Percentiles rank a stretch among this genome's conserved stretches.
phyloP scores from a whole-genome alignment of 2,797 vertebrate species.

The Paratrypauchen microcephalus region DNA sequence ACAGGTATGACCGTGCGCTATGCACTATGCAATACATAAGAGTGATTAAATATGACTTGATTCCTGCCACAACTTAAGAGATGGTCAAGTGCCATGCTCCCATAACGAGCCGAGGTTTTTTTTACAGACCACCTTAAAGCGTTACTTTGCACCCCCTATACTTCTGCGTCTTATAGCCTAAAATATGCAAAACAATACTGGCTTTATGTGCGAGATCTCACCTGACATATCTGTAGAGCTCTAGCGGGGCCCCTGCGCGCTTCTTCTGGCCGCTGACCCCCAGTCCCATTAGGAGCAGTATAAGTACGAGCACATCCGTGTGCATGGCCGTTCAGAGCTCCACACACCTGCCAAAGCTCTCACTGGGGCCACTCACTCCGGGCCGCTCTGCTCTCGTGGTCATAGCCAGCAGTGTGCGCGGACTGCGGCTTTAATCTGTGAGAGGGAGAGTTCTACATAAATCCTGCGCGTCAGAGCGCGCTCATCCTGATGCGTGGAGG shows the following conservation, averaged over 20 bases:
- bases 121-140: neutral
- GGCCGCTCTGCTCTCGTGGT: slow-evolving; percentile 69
- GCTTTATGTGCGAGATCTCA: slow-evolving; percentile 35
- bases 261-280: slow-evolving; percentile 69
- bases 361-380: slow-evolving; percentile 54
- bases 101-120: neutral
- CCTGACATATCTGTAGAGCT: slow-evolving; percentile 82
- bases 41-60: neutral
- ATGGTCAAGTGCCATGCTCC: neutral
- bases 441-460: slow-evolving; percentile 83
- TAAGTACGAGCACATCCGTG: slow-evolving; percentile 77
- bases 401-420: slow-evolving; percentile 68
- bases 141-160: neutral
- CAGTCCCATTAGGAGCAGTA: slow-evolving; percentile 79
- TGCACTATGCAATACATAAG: neutral
- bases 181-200: neutral
- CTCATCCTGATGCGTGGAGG: slow-evolving; percentile 26
- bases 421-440: slow-evolving; percentile 83
- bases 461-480: slow-evolving; percentile 86
- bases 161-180: neutral
- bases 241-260: slow-evolving; percentile 69
- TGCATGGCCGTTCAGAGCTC: slow-evolving; percentile 77
- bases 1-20: neutral
- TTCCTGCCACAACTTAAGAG: neutral
- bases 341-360: slow-evolving; percentile 52